phyloP scores from a whole-genome alignment of 2,797 vertebrate genomes.

The Galago senegalensis region DNA sequence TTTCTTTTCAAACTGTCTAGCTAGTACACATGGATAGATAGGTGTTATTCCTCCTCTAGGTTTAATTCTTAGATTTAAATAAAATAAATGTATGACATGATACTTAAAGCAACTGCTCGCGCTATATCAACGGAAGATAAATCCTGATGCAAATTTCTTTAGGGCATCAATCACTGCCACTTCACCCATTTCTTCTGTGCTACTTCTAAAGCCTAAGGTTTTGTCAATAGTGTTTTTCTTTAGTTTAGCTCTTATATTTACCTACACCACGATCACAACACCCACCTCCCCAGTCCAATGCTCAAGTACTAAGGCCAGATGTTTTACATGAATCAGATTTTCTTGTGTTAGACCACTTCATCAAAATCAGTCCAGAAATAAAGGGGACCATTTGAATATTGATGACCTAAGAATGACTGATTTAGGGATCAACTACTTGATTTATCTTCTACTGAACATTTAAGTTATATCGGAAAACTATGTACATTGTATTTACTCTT shows the following conservation, averaged over 20 bases:
- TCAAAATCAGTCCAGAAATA: constrained; percentile 35
- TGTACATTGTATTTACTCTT: neutral
- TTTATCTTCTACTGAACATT: constrained; percentile 8
- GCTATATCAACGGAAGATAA: constrained; percentile 18
- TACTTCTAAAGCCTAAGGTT: neutral
- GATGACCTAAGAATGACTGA: constrained; percentile 33
- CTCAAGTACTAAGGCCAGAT: neutral
- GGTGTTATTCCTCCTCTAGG: neutral
- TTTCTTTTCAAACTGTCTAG: constrained; percentile 17
- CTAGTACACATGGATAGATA: neutral
- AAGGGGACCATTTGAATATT: neutral
- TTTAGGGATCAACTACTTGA: neutral
- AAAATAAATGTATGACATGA: constrained; percentile 3
- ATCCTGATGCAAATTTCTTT: neutral
- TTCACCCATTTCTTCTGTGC: neutral
- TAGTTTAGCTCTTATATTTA: constrained; percentile 16
- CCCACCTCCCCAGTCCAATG: neutral
- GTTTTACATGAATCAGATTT: constrained; percentile 35
- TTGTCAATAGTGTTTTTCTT: neutral
- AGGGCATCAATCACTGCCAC: neutral
- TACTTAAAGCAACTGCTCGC: constrained; percentile 13
- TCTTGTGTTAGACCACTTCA: constrained; percentile 18
- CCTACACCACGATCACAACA: neutral
- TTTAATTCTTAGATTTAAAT: constrained; percentile 9
- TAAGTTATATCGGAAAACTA: neutral